Percentiles rank a stretch among this genome's conserved stretches.
Conservation (phyloP, 2,113 vertebrate species). For the Conger conger region DNA sequence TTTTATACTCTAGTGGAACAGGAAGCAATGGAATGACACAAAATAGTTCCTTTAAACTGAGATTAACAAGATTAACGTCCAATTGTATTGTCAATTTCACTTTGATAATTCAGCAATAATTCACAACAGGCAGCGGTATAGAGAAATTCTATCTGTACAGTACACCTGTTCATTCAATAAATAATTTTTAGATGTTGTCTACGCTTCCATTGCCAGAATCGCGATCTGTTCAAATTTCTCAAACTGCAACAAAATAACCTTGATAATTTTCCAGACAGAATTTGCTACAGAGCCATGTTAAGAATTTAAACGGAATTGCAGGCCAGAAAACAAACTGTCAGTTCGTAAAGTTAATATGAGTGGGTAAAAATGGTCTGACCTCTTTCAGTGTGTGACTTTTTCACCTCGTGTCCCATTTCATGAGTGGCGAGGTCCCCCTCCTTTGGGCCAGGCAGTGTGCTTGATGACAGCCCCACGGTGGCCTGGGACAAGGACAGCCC, state of each 20-base stretch:
- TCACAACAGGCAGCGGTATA: too few relatives aligned
- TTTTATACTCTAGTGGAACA: too few relatives aligned
- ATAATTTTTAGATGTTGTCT: neutral
- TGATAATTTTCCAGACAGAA: neutral
- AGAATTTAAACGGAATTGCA: neutral
- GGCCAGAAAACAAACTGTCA: too few relatives aligned
- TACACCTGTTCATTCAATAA: neutral
- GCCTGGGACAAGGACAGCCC: conserved; percentile 85
- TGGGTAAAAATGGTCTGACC: conserved; percentile 62
- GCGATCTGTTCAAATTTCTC: neutral
- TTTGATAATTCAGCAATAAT: too few relatives aligned
- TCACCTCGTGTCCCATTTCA: conserved; percentile 84
- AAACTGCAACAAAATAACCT: neutral
- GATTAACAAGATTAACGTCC: too few relatives aligned
- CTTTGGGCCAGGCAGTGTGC: conserved; percentile 77
- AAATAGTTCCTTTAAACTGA: too few relatives aligned
- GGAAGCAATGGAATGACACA: too few relatives aligned
- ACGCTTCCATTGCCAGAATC: neutral
- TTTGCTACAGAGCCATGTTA: neutral
- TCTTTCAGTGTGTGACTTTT: conserved; percentile 87
- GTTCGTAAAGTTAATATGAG: neutral
- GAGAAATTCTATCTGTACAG: neutral
- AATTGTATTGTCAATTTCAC: too few relatives aligned
- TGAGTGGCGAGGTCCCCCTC: conserved; percentile 86
- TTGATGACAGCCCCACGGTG: conserved; percentile 87